Evolutionary conservation across 2,888 invertebrate species (phyloP), one percentile per base, ranked within the genome.

Genomic region (Smittia aterrima): DNA sequence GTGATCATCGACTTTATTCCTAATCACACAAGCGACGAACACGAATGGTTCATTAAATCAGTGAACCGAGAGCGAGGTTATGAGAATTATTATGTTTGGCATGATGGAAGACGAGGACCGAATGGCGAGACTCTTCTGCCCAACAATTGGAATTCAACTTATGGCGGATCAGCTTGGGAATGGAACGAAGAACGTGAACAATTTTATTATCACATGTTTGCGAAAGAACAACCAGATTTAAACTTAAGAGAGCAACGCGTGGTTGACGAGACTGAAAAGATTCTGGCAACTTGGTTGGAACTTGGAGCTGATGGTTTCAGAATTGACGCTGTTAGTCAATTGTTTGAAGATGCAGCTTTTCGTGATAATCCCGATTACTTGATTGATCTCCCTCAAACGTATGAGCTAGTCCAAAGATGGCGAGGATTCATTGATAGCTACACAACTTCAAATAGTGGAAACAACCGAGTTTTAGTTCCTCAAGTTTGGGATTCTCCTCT

Each of bases 41-140:
- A 93, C 79, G 85, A 86, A 25, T 95, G 95, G 95, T 95, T 95
- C 80, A 80, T 84, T 75, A 85, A 87, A 78, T 92, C 92, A 32
- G 80, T 87, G 22, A 82, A 84, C 66, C 83, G 83, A 24, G 83
- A 85, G 68, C 85, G 86, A 72, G 88, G 87, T 0, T 93, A 90
- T 81, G 87, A 85, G 40, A 87, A 93, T 80, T 93, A 88, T 80
- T 94, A 92, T 78, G 83, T 92, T 54, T 93, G 93, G 93, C 85
- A 84, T 76, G 86, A 90, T 77, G 66, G 66, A 4, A n/a, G 32
- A 24, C 77, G 79, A 7, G 76, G 78, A 22, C 84, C 85, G 7
- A 9, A 32, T 6, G 32, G 32, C 32, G 32, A 9, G 3, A 9
- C 9, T 3, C 3, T 3, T 6, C 32, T 9, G 32, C 86, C 86